Conservation (phyloP, 1,140 invertebrate species). For the Caenorhabditis tropicalis region DNA sequence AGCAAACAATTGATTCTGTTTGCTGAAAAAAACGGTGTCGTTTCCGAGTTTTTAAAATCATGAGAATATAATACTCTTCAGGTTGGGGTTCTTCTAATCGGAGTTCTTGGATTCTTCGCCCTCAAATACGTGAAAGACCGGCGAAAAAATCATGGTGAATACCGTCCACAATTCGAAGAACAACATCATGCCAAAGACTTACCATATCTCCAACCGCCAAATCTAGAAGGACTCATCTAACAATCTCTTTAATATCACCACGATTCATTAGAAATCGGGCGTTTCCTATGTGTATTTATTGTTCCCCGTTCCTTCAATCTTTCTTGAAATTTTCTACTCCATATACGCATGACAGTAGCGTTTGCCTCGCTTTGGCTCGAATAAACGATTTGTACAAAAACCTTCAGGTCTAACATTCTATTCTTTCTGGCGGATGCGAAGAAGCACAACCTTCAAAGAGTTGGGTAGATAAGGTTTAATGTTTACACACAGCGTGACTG, state of each 20-base stretch:
- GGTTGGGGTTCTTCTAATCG: conserved; percentile 57
- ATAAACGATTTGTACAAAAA: conserved; percentile 37
- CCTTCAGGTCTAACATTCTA: no score
- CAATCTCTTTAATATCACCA: background rate
- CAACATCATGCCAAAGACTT: conserved; percentile 68
- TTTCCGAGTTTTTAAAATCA: no score
- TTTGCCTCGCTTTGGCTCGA: background rate
- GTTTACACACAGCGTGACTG: background rate
- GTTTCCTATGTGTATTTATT: conserved; percentile 37
- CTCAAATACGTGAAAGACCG: conserved; percentile 56
- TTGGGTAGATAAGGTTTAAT: background rate
- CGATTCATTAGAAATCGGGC: conserved; percentile 15
- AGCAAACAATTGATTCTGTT: background rate
- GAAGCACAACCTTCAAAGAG: conserved; percentile 18
- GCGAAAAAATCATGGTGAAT: conserved; percentile 64
- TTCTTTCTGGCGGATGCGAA: background rate
- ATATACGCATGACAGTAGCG: background rate
- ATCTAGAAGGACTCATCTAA: conserved; percentile 69
- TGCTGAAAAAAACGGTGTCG: background rate
- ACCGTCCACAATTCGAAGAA: conserved; percentile 69
- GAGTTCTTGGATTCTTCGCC: conserved; percentile 55
- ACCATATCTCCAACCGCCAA: conserved; percentile 67
- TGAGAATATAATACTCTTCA: conserved; percentile 50
- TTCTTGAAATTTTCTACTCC: background rate
- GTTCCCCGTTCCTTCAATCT: conserved; percentile 19